phyloP scores from a whole-genome alignment of 1,140 invertebrate species.

The Xylocopa sonorina region DNA sequence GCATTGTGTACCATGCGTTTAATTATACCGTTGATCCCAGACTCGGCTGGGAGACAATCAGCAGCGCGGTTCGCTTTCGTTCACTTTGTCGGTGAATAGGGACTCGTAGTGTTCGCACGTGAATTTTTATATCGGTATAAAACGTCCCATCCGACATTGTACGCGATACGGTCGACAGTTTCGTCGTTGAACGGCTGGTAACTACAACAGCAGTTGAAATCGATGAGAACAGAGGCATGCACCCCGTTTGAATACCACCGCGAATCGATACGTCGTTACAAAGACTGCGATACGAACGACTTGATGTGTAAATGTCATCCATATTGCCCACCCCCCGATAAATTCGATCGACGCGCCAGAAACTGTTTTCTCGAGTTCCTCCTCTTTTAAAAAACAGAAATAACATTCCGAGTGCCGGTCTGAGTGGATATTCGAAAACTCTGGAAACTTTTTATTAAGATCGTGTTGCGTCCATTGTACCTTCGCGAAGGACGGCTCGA shows the following conservation, averaged over 20 bases:
- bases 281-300: constrained; percentile 11
- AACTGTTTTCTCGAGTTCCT: neutral
- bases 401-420: no score
- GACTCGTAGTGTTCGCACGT: constrained; percentile 34
- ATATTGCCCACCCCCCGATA: constrained; percentile 17
- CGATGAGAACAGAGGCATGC: neutral
- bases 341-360: constrained; percentile 20
- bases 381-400: neutral
- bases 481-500: no score
- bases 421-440: no score
- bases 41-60: constrained; percentile 41
- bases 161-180: neutral
- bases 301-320: constrained; percentile 17
- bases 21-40: constrained; percentile 45
- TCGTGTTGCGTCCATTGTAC: no score
- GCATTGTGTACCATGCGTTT: constrained; percentile 41
- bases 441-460: no score
- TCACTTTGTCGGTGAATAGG: constrained; percentile 27
- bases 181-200: neutral
- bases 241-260: neutral
- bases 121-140: constrained; percentile 50
- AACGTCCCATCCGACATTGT: constrained; percentile 8
- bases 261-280: constrained; percentile 39
- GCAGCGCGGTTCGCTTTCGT: constrained; percentile 12
- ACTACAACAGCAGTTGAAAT: constrained; percentile 5